Evolutionary conservation across 2,888 invertebrate species (phyloP).

Genomic region (Pediacus dermestoides): DNA sequence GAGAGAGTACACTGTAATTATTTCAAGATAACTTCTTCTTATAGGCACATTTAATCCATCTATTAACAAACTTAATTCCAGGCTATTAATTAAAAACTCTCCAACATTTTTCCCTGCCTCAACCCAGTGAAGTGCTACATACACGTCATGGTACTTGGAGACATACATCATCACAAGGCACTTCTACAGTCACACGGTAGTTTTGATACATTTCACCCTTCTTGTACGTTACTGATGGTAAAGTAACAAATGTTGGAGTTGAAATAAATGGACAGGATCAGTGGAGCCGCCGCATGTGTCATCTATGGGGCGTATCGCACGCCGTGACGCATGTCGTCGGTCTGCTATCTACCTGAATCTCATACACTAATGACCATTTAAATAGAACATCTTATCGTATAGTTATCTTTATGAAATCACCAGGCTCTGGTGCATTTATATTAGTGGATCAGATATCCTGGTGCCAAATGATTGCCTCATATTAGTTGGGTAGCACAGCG

Average conservation of each 20-base stretch:
- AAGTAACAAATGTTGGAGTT: slow-evolving; percentile 17
- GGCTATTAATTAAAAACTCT: no score
- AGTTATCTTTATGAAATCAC: slow-evolving; percentile 19
- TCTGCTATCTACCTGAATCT: slow-evolving; percentile 45
- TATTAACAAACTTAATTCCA: no score
- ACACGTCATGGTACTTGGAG: slow-evolving; percentile 12
- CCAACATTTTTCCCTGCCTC: no score
- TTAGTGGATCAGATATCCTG: slow-evolving; percentile 12
- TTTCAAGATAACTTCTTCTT: no score
- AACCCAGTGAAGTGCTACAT: slow-evolving; percentile 9
- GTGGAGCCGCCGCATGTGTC: slow-evolving; percentile 45
- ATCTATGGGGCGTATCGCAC: slow-evolving; percentile 48
- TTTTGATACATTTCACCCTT: slow-evolving; percentile 14
- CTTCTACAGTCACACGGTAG: slow-evolving; percentile 19
- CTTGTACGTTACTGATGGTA: no score
- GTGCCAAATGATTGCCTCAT: slow-evolving; percentile 18
- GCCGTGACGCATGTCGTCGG: slow-evolving; percentile 49
- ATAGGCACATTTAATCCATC: no score
- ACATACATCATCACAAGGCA: slow-evolving; percentile 11
- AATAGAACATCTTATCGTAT: slow-evolving; percentile 28
- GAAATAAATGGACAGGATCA: slow-evolving; percentile 36
- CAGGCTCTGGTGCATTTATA: slow-evolving; percentile 6
- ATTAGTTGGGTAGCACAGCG: no score
- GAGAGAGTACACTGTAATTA: no score
- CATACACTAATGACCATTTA: slow-evolving; percentile 47